Evolutionary conservation across 2,113 vertebrate species (phyloP).

Genomic region (Bos javanicus): DNA sequence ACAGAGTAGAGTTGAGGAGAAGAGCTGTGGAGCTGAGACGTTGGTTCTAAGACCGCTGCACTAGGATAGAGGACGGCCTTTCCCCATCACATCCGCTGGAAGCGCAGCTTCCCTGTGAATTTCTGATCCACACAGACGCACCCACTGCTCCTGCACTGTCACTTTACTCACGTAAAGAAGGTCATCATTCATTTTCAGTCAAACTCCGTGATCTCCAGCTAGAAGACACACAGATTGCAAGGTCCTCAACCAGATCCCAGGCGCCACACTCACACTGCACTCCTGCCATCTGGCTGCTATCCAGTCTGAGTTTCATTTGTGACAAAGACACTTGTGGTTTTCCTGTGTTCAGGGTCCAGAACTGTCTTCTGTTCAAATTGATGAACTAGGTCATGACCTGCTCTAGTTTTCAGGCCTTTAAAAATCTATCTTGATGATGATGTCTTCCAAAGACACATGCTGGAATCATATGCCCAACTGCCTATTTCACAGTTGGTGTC

Average conservation of each 20-base stretch:
- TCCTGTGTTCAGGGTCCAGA: background rate
- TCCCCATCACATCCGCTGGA: background rate
- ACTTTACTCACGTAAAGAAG: background rate
- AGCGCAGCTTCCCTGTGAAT: background rate
- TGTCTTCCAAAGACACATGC: background rate
- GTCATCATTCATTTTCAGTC: background rate
- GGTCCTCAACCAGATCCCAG: background rate
- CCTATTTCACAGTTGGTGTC: background rate
- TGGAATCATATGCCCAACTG: background rate
- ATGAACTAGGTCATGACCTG: background rate
- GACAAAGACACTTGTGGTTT: background rate
- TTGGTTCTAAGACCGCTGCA: background rate
- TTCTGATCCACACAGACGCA: background rate
- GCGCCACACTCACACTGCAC: background rate
- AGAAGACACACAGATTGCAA: background rate
- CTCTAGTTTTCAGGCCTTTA: background rate
- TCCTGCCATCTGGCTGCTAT: background rate
- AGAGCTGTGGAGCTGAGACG: background rate
- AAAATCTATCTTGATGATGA: background rate
- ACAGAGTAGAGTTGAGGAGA: background rate
- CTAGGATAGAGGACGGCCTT: background rate
- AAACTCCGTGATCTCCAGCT: background rate
- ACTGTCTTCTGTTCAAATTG: background rate
- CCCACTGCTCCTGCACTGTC: background rate
- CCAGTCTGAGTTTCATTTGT: background rate